Evolutionary conservation across 2,797 vertebrate genomes (phyloP).

Genomic region (Myoxocephalus aenaeus): DNA sequence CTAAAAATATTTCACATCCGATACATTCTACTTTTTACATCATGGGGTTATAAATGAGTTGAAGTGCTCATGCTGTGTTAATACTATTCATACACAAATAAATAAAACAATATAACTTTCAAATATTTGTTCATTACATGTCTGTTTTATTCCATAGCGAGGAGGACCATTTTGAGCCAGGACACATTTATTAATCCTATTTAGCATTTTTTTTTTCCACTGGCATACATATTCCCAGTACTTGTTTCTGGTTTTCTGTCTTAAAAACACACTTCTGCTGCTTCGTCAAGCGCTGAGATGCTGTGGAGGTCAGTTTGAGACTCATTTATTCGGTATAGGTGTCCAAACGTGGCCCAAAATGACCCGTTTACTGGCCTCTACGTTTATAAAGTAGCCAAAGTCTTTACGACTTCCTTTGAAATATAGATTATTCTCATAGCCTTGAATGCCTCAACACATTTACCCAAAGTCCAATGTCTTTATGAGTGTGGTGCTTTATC

Average conservation of each 20-base stretch:
- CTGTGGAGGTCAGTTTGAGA: background rate
- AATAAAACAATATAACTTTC: background rate
- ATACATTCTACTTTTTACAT: background rate
- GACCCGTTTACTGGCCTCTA: conserved; percentile 6
- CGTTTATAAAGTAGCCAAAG: conserved; percentile 13
- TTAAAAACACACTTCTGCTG: background rate
- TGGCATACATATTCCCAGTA: background rate
- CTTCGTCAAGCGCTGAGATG: background rate
- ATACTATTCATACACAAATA: background rate
- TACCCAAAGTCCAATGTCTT: conserved; percentile 49
- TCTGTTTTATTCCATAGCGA: background rate
- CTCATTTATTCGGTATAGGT: background rate
- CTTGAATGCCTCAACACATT: conserved; percentile 43
- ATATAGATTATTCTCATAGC: conserved; percentile 44
- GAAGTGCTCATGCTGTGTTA: background rate
- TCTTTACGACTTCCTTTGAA: conserved; percentile 42
- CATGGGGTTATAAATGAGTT: background rate
- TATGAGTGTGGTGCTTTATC: conserved; percentile 70
- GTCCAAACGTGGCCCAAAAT: conserved; percentile 1
- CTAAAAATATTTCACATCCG: background rate
- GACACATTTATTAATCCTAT: background rate
- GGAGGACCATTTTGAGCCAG: background rate
- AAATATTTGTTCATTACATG: background rate
- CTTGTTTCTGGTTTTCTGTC: background rate
- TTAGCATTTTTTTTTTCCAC: background rate